Percentiles rank a stretch among this genome's conserved stretches.
These are phyloP conservation scores for Digitonthophagus gazella DNA, from an alignment of 2,888 invertebrate genomes.

Conservation along the genomic window DNA sequence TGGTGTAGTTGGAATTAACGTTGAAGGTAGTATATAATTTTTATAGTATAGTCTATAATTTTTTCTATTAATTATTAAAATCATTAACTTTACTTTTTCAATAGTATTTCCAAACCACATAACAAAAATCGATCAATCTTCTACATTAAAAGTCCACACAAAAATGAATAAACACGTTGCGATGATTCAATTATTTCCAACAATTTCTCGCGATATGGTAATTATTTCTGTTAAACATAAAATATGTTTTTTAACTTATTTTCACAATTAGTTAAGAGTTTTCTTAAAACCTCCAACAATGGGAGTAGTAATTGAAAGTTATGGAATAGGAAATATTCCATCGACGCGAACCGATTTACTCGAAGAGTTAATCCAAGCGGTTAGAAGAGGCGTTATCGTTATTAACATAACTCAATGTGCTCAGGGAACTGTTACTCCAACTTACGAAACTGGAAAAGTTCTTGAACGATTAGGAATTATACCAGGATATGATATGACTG, in stretches of 20 bases:
- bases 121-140: constrained; percentile 50
- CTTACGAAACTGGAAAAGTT: constrained; percentile 84
- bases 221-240: constrained; percentile 18
- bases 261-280: constrained; percentile 55
- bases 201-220: constrained; percentile 75
- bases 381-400: constrained; percentile 75
- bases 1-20: constrained; percentile 67
- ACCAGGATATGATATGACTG: constrained; percentile 85
- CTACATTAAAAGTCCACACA: constrained; percentile 52
- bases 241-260: constrained; percentile 5
- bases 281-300: constrained; percentile 69
- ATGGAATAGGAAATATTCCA: constrained; percentile 93
- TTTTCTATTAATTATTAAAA: neutral
- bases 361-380: constrained; percentile 67
- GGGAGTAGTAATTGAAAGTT: constrained; percentile 87
- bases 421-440: constrained; percentile 71
- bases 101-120: constrained; percentile 64
- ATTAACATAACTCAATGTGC: constrained; percentile 92
- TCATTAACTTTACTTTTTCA: constrained; percentile 24
- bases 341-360: constrained; percentile 78
- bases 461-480: constrained; percentile 70
- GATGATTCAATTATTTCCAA: constrained; percentile 84
- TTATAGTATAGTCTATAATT: neutral
- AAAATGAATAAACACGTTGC: constrained; percentile 82
- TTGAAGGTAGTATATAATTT: constrained; percentile 26